Conservation (phyloP, 2,113 vertebrate genomes). For the Chionis minor region DNA sequence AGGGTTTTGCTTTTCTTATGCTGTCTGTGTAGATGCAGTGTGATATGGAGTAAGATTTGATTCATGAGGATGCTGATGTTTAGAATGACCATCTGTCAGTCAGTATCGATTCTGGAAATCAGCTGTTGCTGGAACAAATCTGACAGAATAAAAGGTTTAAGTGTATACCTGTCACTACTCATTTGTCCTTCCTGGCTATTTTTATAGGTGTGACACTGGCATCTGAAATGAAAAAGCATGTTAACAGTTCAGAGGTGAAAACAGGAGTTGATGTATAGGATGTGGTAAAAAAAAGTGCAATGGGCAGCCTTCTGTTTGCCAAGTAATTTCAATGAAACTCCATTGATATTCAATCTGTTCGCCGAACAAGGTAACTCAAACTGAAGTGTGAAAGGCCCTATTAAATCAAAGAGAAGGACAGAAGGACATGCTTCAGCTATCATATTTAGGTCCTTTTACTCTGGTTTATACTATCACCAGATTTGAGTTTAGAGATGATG, state of each 20-base stretch:
- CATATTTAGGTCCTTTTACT: not conserved
- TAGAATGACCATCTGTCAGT: not conserved
- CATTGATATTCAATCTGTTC: not conserved
- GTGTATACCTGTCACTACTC: not conserved
- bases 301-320: not conserved
- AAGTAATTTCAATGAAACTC: not conserved
- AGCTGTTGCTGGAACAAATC: not conserved
- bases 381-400: not conserved
- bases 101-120: slow-evolving; percentile 22
- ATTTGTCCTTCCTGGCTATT: not conserved
- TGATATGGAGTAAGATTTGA: not conserved
- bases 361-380: not conserved
- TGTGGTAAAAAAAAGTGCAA: not conserved
- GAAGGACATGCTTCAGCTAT: not conserved
- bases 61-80: not conserved
- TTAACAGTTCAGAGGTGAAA: slow-evolving; percentile 2
- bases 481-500: not conserved
- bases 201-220: not conserved
- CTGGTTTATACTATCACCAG: not conserved
- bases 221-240: not conserved
- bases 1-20: not conserved
- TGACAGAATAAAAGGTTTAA: slow-evolving; percentile 14
- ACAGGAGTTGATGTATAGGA: not conserved
- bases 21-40: not conserved
- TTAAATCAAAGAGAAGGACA: not conserved